These are phyloP conservation scores for Prionace glauca DNA, from an alignment of 2,797 vertebrate genomes.

Conservation along the genomic window DNA sequence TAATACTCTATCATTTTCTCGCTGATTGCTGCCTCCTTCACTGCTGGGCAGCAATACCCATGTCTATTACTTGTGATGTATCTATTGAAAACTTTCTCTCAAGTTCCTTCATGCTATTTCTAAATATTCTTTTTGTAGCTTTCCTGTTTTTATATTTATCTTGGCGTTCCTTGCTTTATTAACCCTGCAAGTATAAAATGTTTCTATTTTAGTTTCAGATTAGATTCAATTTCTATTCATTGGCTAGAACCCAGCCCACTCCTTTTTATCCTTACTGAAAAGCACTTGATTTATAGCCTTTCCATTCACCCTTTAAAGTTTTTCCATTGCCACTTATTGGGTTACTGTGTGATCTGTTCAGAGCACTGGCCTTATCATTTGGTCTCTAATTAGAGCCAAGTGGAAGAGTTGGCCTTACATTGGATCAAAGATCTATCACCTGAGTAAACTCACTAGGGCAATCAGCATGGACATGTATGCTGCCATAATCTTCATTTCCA, in stretches of 20 bases:
- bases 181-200: background rate
- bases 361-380: background rate
- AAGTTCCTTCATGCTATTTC: background rate
- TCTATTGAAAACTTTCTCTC: background rate
- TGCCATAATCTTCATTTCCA: background rate
- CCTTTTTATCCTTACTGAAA: background rate
- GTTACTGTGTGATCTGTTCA: background rate
- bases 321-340: background rate
- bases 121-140: background rate
- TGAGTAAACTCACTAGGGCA: background rate
- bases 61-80: background rate
- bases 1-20: background rate
- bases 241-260: background rate
- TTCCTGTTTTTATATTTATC: background rate
- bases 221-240: background rate
- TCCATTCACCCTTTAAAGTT: background rate
- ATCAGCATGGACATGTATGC: background rate
- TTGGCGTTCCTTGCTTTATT: background rate
- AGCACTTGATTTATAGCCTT: background rate
- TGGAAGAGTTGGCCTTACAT: background rate
- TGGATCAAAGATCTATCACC: background rate
- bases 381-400: background rate
- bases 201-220: background rate
- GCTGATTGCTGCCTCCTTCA: background rate
- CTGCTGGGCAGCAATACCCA: background rate